A percentile compares a stretch with the other conserved stretches of the same genome.
phyloP scores from a whole-genome alignment of 2,888 invertebrate genomes.

The Microctonus aethiopoides region DNA sequence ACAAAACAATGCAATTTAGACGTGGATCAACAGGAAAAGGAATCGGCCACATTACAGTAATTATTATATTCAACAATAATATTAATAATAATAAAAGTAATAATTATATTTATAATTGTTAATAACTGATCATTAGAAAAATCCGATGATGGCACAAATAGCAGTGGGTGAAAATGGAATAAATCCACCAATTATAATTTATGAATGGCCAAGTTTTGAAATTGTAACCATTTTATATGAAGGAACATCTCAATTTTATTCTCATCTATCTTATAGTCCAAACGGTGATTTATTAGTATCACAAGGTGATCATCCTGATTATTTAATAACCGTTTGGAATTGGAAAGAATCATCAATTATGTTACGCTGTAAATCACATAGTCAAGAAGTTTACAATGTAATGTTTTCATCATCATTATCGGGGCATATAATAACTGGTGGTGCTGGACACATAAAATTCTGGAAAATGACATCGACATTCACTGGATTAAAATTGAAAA shows the following conservation, averaged over 20 bases:
- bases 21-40: conserved; percentile 83
- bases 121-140: conserved; percentile 68
- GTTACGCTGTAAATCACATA: conserved; percentile 84
- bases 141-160: conserved; percentile 74
- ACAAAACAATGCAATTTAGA: conserved; percentile 76
- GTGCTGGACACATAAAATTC: conserved; percentile 84
- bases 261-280: conserved; percentile 82
- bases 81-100: conserved; percentile 20
- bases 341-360: conserved; percentile 83
- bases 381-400: conserved; percentile 82
- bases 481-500: conserved; percentile 90
- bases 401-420: conserved; percentile 85
- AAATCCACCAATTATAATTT: conserved; percentile 82
- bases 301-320: conserved; percentile 88
- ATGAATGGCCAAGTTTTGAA: conserved; percentile 84
- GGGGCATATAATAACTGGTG: conserved; percentile 82
- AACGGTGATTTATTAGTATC: conserved; percentile 84
- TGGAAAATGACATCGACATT: conserved; percentile 95
- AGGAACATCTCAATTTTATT: conserved; percentile 80
- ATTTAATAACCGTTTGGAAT: conserved; percentile 88
- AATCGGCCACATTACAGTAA: conserved; percentile 83
- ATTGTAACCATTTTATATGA: conserved; percentile 79
- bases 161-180: conserved; percentile 87
- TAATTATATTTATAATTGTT: conserved; percentile 38
- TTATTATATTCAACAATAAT: conserved; percentile 43